Base-by-base conservation (phyloP, 53 echinoderm and acorn worm genomes). In the Stichopus horrens region DNA sequence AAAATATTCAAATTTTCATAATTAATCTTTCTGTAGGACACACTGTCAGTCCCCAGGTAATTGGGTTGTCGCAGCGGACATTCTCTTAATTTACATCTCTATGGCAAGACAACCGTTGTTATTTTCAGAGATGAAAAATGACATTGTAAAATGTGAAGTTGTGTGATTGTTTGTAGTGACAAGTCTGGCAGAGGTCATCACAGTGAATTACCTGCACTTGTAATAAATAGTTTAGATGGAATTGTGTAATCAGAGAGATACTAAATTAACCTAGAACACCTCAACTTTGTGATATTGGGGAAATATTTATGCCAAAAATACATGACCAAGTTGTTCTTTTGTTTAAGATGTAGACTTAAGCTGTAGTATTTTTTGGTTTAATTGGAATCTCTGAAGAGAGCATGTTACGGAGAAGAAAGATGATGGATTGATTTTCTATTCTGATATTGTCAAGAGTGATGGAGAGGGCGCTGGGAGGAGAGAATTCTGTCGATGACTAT, bases 1-100 rank as follows among this genome's bases (percentile, higher is more conserved):
- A 81, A 81, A 81, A 71, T 71, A 58, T 81, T 81, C 56, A 55
- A n/a, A 81, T 81, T 56, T 81, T 81, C 81, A n/a, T 81, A 56
- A 75, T 21, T 81, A 57, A 81, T 81, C 81, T 81, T 57, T 81
- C 58, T 81, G 81, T 58, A 81, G 81, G 71, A 71, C n/a, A 81
- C 81, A 81, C 81, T 71, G 81, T 57, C 58, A 56, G 57, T 58
- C 58, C 58, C 57, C 57, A 58, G 81, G 81, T 81, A 81, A 81
- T 81, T 81, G 81, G 58, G 56, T 81, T 81, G 81, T 58, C 81
- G 57, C 56, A 20, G 21, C 18, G 81, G 57, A 81, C 81, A n/a
- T 81, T 54, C 19, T 71, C 18, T 71, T 71, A 71, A 71, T 71
- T 71, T 71, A 71, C 16, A 71, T 18, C 21, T 37, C 37, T 37